Evolutionary conservation across 2,113 vertebrate genomes (phyloP), one percentile per base, ranked within the genome.

Genomic region (Ariopsis seemanni): DNA sequence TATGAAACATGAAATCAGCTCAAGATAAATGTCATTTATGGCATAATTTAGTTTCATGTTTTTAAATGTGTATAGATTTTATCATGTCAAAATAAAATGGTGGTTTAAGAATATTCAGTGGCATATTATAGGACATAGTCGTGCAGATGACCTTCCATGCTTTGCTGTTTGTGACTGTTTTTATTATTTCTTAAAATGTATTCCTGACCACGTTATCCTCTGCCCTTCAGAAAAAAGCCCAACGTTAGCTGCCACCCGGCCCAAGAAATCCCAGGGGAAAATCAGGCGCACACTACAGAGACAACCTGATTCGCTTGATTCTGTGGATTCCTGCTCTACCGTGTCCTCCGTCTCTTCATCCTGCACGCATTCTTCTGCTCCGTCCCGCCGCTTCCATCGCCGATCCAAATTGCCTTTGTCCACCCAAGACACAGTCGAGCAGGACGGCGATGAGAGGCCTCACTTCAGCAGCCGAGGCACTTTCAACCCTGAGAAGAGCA

Each of bases 391-490:
- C 91, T 97, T 97, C 91, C 96, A 95, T 67, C 96, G 97, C 93
- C 97, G 97, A 90, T 96, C 97, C 86, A 98, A 97, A 93, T 96
- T 97, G 0, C 96, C 97, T 55, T 65, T 91, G 82, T 86, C 63
- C 17, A 22, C 90, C 60, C 74, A 89, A 0, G 94, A 93, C 10
- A 42, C 1, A 5, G 69, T 89, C 0, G 96, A 97, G 84, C 95
- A 84, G 75, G 94, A 94, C 8, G 88, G 91, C 0, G 95, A 97
- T 7, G 96, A 97, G 83, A 94, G 92, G 79, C 94, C 97, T 8
- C 96, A 96, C 89, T 99, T 97, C 92, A 97, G 96, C 88, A 99
- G 97, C 71, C 94, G 97, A 0, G 97, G 97, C 90, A 99, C 98
- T 0, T 99, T 97, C 93, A 99, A 96, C 89, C 96, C 97, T 0